These are phyloP conservation scores for Aproaerema taeniolella DNA, from an alignment of 2,888 invertebrate species.

Conservation along the genomic window DNA sequence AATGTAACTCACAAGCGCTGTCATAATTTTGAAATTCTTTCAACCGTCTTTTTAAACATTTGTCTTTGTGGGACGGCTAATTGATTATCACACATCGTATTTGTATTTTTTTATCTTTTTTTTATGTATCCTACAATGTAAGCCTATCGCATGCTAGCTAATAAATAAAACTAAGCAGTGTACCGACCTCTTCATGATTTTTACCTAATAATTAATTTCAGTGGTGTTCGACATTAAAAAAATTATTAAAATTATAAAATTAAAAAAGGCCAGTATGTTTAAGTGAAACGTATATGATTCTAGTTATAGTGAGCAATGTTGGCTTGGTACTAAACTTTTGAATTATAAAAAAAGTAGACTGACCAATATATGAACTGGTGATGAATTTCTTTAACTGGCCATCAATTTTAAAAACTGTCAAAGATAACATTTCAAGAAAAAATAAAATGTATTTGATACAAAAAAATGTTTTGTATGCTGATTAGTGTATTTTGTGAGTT, in stretches of 20 bases:
- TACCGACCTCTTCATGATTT: constrained; percentile 8
- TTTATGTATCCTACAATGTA: constrained; percentile 38
- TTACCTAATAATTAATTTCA: background rate
- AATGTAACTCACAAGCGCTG: constrained; percentile 14
- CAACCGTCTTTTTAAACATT: constrained; percentile 21
- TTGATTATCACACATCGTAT: constrained; percentile 47
- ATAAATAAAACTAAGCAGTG: constrained; percentile 64
- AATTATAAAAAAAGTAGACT: no score
- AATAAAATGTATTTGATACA: no score
- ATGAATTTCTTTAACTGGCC: no score
- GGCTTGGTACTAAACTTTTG: constrained; percentile 15
- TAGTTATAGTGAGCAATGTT: constrained; percentile 33
- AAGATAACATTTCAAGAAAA: no score
- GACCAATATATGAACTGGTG: no score
- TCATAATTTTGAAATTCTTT: constrained; percentile 32
- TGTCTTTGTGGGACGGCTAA: constrained; percentile 47
- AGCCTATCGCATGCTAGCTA: constrained; percentile 58
- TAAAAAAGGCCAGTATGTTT: constrained; percentile 19
- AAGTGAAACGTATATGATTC: constrained; percentile 50
- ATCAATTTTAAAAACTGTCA: no score
- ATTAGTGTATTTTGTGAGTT: no score
- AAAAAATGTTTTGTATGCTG: no score
- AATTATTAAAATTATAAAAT: no score
- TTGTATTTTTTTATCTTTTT: constrained; percentile 40
- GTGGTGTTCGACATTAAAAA: no score